These are phyloP conservation scores for Sitta europaea DNA, from an alignment of 2,113 vertebrate genomes.

Conservation along the genomic window DNA sequence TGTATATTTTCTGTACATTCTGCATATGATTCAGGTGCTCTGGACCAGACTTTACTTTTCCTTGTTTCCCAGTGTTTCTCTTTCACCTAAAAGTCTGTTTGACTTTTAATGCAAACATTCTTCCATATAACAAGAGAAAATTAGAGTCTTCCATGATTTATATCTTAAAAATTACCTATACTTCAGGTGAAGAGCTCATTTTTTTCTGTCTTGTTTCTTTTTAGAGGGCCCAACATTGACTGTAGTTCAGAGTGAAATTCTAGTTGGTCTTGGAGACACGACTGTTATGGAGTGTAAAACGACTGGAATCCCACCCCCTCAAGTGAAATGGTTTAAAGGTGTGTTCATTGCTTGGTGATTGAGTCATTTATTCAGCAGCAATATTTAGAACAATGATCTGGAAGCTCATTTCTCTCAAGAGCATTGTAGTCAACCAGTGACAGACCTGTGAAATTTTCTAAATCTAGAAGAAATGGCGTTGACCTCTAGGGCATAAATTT, in stretches of 20 bases:
- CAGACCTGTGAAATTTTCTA: not conserved
- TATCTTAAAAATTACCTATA: not conserved
- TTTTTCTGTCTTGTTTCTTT: not conserved
- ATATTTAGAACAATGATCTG: not conserved
- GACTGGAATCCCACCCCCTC: conserved; percentile 85
- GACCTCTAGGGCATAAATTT: not conserved
- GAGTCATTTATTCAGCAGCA: not conserved
- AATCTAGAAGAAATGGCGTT: not conserved
- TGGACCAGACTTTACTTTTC: not conserved
- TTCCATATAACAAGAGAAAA: not conserved
- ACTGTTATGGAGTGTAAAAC: conserved; percentile 86
- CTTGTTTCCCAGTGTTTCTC: not conserved
- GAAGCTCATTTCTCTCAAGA: conserved; percentile 10
- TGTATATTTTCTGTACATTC: not conserved
- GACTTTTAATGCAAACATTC: not conserved
- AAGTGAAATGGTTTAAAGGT: conserved; percentile 97
- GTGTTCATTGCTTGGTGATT: not conserved
- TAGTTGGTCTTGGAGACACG: conserved; percentile 85
- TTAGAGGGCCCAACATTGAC: conserved; percentile 85
- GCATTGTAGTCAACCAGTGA: conserved; percentile 1
- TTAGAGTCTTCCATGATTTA: not conserved
- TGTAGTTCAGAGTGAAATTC: conserved; percentile 78
- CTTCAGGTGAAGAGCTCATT: not conserved
- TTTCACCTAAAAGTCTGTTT: not conserved
- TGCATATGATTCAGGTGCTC: not conserved